Conservation (phyloP, 2,797 vertebrate genomes). For the Lepus townsendii region DNA sequence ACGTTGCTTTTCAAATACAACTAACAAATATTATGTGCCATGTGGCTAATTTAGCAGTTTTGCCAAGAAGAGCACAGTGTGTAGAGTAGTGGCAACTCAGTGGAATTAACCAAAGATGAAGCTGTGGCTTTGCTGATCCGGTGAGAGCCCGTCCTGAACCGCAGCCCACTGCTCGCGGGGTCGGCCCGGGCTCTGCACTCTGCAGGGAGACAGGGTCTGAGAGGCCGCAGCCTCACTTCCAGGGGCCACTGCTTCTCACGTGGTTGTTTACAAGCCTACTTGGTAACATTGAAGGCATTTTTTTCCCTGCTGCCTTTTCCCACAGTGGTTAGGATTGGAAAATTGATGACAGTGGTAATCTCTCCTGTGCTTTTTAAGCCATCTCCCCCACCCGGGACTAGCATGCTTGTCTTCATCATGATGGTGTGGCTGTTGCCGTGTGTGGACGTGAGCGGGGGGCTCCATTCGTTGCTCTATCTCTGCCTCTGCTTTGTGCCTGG, state of each 20-base stretch:
- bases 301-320: conserved; percentile 81
- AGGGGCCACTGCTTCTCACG: conserved; percentile 39
- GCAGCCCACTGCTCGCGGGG: conserved; percentile 79
- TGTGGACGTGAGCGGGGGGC: conserved; percentile 79
- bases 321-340: conserved; percentile 80
- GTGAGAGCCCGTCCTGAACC: conserved; percentile 81
- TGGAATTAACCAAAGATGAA: conserved; percentile 95
- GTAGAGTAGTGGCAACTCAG: conserved; percentile 85
- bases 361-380: conserved; percentile 82
- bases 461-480: conserved; percentile 86
- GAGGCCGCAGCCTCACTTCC: conserved; percentile 47
- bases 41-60: conserved; percentile 81
- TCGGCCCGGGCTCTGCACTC: not conserved
- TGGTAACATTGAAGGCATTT: conserved; percentile 77
- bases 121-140: conserved; percentile 88
- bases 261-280: conserved; percentile 85
- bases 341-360: conserved; percentile 52
- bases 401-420: conserved; percentile 75
- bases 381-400: conserved; percentile 53
- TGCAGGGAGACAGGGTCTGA: conserved; percentile 66
- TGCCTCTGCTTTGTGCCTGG: conserved; percentile 89
- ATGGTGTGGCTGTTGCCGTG: conserved; percentile 76
- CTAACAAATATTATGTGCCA: conserved; percentile 81
- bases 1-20: conserved; percentile 82
- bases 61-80: conserved; percentile 83